phyloP scores from a whole-genome alignment of 1,140 invertebrate species.

The Whitmania pigra region DNA sequence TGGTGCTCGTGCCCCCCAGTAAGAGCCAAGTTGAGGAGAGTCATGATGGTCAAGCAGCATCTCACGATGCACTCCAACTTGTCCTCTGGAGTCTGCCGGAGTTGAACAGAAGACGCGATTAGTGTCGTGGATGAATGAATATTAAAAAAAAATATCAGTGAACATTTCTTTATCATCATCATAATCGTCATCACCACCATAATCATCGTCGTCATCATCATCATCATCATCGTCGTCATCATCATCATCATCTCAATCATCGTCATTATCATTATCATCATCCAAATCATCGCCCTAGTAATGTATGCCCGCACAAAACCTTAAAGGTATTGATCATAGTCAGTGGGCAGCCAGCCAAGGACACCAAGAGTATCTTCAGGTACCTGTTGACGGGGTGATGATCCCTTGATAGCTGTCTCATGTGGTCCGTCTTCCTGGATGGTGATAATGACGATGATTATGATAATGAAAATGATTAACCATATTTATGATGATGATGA shows the following conservation, averaged over 20 bases:
- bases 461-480: too few species aligned
- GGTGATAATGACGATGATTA: too few species aligned
- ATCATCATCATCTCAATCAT: background rate
- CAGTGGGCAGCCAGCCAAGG: conserved; percentile 94
- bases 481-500: too few species aligned
- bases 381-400: conserved; percentile 72
- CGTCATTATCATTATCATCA: background rate
- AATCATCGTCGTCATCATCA: too few species aligned
- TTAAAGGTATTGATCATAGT: conserved; percentile 80
- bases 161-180: too few species aligned
- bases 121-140: too few species aligned
- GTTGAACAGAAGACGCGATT: too few species aligned
- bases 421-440: conserved; percentile 68
- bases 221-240: conserved; percentile 2
- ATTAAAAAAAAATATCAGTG: too few species aligned
- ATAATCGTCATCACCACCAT: too few species aligned
- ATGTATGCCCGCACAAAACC: conserved; percentile 23
- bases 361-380: conserved; percentile 64
- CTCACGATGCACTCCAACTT: conserved; percentile 77
- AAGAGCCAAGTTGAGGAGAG: conserved; percentile 64
- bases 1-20: background rate
- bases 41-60: conserved; percentile 77
- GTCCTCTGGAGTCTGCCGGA: conserved; percentile 66
- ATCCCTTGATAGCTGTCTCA: conserved; percentile 65
- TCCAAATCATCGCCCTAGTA: too few species aligned